Evolutionary conservation across 2,888 invertebrate species (phyloP), one percentile per base, ranked within the genome.

Genomic region (Coleophora deauratella): DNA sequence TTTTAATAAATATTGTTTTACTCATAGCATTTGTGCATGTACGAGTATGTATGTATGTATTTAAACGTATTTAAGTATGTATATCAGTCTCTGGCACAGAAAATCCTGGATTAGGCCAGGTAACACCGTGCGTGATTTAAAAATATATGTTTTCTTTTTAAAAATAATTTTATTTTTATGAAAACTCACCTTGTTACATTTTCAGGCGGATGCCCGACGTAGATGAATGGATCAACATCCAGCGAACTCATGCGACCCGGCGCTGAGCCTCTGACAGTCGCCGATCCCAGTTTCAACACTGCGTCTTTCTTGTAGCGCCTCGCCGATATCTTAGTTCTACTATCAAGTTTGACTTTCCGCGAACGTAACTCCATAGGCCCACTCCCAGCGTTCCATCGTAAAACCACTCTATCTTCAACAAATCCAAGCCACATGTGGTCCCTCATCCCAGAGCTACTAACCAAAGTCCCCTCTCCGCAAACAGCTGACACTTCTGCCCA

Each of bases 371-470:
- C 78, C 43, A 67, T 56, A 8, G 77, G 71, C 2, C 85, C 85
- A 46, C 76, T 78, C 0, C 85, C 85, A 1, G 77, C 75, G 42
- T 85, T 75, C 77, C 80, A 80, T 27, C 74, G 71, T 46, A 84
- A 58, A 32, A 76, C 66, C 8, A 70, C 78, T 49, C 67, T 74
- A 34, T 74, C 69, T 38, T 75, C 68, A 12, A 74, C 62, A 47
- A 84, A 71, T 33, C 85, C 85, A 37, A 85, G 66, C 84, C 82
- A 85, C 47, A 84, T 66, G 62, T 85, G 78, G 65, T 85, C 85
- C 59, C 75, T 74, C 27, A 58, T 62, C 33, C 85, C 85, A 27
- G 74, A 68, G 45, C 79, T 75, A 52, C 75, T 81, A 38, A 85
- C 48, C 45, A 85, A 57, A 32, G 80, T 67, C 9, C 85, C 85